phyloP scores from a whole-genome alignment of 1,140 invertebrate genomes.

The Nixonia krombeini region DNA sequence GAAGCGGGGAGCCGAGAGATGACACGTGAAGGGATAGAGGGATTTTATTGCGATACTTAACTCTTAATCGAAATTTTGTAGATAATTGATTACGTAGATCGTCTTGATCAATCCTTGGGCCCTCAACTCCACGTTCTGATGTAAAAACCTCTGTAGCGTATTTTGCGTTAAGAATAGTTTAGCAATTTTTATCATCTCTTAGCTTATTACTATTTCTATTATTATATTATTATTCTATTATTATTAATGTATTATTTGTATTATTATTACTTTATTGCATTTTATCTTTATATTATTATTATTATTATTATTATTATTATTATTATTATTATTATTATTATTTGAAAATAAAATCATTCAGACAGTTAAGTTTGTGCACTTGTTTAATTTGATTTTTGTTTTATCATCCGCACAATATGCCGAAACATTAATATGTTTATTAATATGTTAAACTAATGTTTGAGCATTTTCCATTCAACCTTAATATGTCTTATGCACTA shows the following conservation, averaged over 20 bases:
- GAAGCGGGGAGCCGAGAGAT: constrained; percentile 16
- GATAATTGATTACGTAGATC: constrained; percentile 41
- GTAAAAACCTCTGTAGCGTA: constrained; percentile 45
- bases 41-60: constrained; percentile 31
- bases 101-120: constrained; percentile 21
- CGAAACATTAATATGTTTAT: not conserved
- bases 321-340: constrained; percentile 66
- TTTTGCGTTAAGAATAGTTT: constrained; percentile 48
- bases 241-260: constrained; percentile 57
- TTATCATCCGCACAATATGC: constrained; percentile 1
- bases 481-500: too few species aligned
- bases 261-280: constrained; percentile 66
- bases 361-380: constrained; percentile 59
- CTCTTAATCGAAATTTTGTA: constrained; percentile 46
- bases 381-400: constrained; percentile 49
- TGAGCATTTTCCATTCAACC: too few species aligned
- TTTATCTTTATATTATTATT: constrained; percentile 67
- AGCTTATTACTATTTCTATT: constrained; percentile 45
- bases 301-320: constrained; percentile 67
- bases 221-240: constrained; percentile 57
- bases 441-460: too few species aligned
- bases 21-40: constrained; percentile 12
- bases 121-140: constrained; percentile 35
- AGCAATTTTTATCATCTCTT: constrained; percentile 49
- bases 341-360: constrained; percentile 67